phyloP scores from a whole-genome alignment of 2,797 vertebrate species.

The Simalia tracyae region DNA sequence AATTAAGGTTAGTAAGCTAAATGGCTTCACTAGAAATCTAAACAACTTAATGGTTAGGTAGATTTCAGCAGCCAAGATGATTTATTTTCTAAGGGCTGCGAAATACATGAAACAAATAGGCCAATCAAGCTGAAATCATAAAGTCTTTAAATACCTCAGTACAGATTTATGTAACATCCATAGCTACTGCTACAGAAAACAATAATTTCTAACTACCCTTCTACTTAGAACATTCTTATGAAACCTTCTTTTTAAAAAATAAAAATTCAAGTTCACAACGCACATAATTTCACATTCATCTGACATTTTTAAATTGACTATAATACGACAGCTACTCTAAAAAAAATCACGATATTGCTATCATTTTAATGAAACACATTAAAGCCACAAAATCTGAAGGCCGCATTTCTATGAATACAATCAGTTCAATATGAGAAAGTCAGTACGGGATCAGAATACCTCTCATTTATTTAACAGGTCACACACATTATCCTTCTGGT shows the following conservation, averaged over 20 bases:
- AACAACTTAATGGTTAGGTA: not conserved
- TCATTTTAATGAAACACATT: not conserved
- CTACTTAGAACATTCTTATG: not conserved
- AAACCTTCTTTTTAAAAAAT: not conserved
- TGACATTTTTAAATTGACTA: not conserved
- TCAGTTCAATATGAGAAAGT: not conserved
- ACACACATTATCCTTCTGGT: not conserved
- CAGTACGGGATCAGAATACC: not conserved
- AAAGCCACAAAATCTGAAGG: not conserved
- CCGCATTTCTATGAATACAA: not conserved
- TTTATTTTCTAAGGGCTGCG: not conserved
- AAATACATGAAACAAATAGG: not conserved
- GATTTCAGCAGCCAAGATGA: conserved; percentile 15
- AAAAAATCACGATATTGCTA: too few species aligned
- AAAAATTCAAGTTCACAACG: not conserved
- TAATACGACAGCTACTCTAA: too few species aligned
- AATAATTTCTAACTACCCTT: not conserved
- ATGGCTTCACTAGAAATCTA: rapidly evolving
- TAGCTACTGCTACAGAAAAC: not conserved
- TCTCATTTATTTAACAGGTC: not conserved
- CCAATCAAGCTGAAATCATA: not conserved
- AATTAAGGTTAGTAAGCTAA: not conserved
- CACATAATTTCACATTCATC: not conserved
- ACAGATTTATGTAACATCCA: not conserved
- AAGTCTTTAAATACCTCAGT: not conserved